phyloP scores from a whole-genome alignment of 2,888 invertebrate genomes.

The Chaetogeoica ovagalla region DNA sequence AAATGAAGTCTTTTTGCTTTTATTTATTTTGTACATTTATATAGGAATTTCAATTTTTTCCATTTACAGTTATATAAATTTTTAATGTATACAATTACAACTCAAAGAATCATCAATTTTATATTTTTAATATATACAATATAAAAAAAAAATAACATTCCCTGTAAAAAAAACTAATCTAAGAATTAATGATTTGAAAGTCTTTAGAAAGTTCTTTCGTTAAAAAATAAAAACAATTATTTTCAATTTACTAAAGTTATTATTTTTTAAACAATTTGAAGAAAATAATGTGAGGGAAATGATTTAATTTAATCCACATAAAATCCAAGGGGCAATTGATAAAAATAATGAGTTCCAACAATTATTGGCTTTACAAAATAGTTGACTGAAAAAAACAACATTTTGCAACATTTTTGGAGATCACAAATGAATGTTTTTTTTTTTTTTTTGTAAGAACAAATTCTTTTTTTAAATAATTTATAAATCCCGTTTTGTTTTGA shows the following conservation, averaged over 20 bases:
- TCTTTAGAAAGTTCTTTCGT: slow-evolving; percentile 41
- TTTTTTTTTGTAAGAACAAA: slow-evolving; percentile 35
- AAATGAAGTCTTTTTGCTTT: slow-evolving; percentile 38
- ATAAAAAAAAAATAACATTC: slow-evolving; percentile 51
- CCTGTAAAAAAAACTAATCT: slow-evolving; percentile 50
- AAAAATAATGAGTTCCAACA: slow-evolving; percentile 51
- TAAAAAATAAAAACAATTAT: slow-evolving; percentile 33
- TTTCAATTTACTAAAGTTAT: slow-evolving; percentile 44
- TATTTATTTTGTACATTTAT: slow-evolving; percentile 51
- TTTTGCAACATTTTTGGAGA: slow-evolving; percentile 46
- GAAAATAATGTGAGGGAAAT: slow-evolving; percentile 23
- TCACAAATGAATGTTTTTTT: slow-evolving; percentile 44
- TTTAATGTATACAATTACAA: slow-evolving; percentile 49
- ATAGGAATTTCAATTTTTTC: slow-evolving; percentile 19
- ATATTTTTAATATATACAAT: slow-evolving; percentile 41
- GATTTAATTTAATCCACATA: slow-evolving; percentile 37
- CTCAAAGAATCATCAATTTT: slow-evolving; percentile 39
- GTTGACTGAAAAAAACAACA: slow-evolving; percentile 50
- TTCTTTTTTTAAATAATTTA: slow-evolving; percentile 22
- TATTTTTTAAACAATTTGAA: slow-evolving; percentile 41
- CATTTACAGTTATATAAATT: slow-evolving; percentile 47
- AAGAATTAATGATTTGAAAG: slow-evolving; percentile 38
- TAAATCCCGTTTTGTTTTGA: slow-evolving; percentile 46
- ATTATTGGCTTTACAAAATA: slow-evolving; percentile 51
- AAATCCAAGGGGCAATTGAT: slow-evolving; percentile 35